A percentile compares a stretch with the other conserved stretches of the same genome.
phyloP scores from a whole-genome alignment of 1,140 invertebrate species.

The Oscheius sp. region DNA sequence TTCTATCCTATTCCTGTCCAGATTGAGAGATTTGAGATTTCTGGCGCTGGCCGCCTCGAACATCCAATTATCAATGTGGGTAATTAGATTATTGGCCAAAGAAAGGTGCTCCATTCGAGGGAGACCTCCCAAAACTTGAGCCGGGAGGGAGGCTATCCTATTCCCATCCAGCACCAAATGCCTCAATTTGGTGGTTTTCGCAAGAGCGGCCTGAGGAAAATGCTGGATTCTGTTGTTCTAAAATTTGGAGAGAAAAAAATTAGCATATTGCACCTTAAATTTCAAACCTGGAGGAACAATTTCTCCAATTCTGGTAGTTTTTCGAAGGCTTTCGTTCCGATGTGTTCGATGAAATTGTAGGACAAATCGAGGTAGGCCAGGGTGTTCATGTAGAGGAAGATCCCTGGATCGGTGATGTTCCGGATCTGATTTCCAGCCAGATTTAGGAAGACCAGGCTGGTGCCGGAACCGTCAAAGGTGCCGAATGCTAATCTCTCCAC shows the following conservation, averaged over 20 bases:
- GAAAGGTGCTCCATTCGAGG: constrained; percentile 26
- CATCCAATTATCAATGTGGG: constrained; percentile 18
- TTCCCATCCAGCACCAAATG: constrained; percentile 31
- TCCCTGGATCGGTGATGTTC: constrained; percentile 11
- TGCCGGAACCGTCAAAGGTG: background rate
- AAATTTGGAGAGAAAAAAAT: background rate
- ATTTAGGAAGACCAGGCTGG: constrained; percentile 13
- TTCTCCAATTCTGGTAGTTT: constrained; percentile 28
- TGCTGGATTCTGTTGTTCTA: constrained; percentile 27
- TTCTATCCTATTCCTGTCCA: constrained; percentile 22
- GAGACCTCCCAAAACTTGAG: constrained; percentile 11
- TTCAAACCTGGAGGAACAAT: constrained; percentile 25
- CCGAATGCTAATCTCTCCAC: background rate
- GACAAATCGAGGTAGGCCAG: constrained; percentile 31
- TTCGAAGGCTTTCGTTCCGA: constrained; percentile 11
- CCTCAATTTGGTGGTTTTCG: constrained; percentile 1
- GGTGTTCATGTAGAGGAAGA: constrained; percentile 22
- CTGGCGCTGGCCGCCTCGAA: constrained; percentile 19
- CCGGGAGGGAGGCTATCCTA: constrained; percentile 14
- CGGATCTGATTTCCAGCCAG: constrained; percentile 26
- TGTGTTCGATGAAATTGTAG: constrained; percentile 24
- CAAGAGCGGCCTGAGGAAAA: constrained; percentile 8
- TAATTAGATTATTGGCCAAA: constrained; percentile 15
- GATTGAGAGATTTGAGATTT: constrained; percentile 23
- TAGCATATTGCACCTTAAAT: background rate